Evolutionary conservation across 2,113 vertebrate species (phyloP).

Genomic region (Solea senegalensis): DNA sequence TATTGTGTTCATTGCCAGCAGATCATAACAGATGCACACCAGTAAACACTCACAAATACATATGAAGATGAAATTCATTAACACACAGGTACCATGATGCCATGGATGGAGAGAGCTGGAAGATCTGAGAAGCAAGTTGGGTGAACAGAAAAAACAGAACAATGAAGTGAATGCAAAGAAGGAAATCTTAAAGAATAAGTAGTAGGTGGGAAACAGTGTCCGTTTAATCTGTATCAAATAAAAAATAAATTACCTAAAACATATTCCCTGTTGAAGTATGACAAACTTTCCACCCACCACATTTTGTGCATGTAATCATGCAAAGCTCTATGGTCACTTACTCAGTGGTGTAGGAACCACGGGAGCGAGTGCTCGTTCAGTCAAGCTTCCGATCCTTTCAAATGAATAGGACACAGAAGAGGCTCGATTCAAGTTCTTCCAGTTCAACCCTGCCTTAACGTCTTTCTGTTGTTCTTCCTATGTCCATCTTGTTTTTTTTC

Average conservation of each 20-base stretch:
- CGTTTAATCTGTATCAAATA: conserved; percentile 43
- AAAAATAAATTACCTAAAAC: conserved; percentile 80
- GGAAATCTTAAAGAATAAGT: conserved; percentile 1
- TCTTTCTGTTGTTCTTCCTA: conserved; percentile 4
- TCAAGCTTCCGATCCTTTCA: conserved; percentile 26
- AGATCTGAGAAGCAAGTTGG: conserved; percentile 38
- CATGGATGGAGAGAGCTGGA: conserved; percentile 38
- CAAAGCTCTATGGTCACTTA: conserved; percentile 15
- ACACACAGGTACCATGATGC: conserved; percentile 37
- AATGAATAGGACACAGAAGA: conserved; percentile 20
- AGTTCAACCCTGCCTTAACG: background rate
- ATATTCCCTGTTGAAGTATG: conserved; percentile 51
- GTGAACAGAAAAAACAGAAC: conserved; percentile 13
- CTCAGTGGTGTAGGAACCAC: conserved; percentile 24
- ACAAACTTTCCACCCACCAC: conserved; percentile 28
- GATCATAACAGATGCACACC: conserved; percentile 33
- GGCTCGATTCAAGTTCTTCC: conserved; percentile 21
- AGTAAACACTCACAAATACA: conserved; percentile 44
- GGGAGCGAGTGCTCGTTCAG: conserved; percentile 11
- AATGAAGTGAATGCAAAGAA: conserved; percentile 16
- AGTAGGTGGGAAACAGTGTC: conserved; percentile 33
- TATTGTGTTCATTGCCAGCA: conserved; percentile 3
- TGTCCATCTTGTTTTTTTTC: conserved; percentile 8
- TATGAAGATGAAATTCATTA: conserved; percentile 28
- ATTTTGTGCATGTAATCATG: conserved; percentile 30